Percentiles rank a stretch among this genome's conserved stretches.
These are phyloP conservation scores for Camponotus vicinus DNA, from an alignment of 1,140 invertebrate genomes.

Conservation along the genomic window DNA sequence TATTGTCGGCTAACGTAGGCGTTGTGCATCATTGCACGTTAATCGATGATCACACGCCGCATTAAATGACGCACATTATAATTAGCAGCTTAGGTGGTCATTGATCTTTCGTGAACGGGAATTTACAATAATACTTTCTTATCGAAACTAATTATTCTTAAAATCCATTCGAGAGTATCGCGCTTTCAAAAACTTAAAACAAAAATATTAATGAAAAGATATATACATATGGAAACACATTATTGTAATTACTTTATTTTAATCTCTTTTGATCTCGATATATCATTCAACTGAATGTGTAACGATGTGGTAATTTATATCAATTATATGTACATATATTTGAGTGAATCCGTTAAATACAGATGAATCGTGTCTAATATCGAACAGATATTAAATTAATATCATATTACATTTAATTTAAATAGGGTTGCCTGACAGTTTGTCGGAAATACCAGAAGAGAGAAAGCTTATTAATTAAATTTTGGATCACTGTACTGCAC, in stretches of 20 bases:
- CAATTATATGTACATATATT: neutral
- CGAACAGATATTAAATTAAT: constrained; percentile 35
- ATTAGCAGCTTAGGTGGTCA: constrained; percentile 47
- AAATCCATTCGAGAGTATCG: neutral
- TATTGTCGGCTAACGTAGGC: constrained; percentile 41
- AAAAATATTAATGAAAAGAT: neutral
- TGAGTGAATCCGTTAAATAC: neutral
- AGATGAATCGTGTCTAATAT: constrained; percentile 5
- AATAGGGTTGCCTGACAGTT: neutral
- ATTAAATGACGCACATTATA: constrained; percentile 39
- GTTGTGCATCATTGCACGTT: constrained; percentile 52
- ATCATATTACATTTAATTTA: constrained; percentile 51
- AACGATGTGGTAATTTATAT: neutral
- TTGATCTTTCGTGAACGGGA: constrained; percentile 32
- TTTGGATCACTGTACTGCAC: neutral
- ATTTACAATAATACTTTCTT: constrained; percentile 35
- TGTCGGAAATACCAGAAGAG: neutral
- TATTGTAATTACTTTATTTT: neutral
- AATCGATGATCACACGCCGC: constrained; percentile 58
- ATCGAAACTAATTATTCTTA: constrained; percentile 10
- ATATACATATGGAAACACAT: neutral
- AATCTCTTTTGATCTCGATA: neutral
- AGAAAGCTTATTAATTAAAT: constrained; percentile 48
- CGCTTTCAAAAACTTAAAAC: neutral
- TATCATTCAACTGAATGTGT: neutral